phyloP scores from a whole-genome alignment of 2,888 invertebrate genomes.

The Idaea dimidiata region DNA sequence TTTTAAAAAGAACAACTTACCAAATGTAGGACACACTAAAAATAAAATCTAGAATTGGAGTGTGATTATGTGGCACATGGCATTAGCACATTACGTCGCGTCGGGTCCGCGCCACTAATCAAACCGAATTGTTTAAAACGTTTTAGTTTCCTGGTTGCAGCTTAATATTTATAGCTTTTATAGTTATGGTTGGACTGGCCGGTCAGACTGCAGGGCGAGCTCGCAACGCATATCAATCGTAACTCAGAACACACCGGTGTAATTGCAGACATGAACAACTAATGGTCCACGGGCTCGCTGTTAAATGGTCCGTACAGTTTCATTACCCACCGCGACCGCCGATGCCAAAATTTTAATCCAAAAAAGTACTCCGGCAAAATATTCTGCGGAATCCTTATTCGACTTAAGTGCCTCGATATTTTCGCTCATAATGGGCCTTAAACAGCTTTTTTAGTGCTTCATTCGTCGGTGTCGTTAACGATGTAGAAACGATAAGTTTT shows the following conservation, averaged over 20 bases:
- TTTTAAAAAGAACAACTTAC: too few species aligned
- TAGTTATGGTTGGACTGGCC: slow-evolving; percentile 16
- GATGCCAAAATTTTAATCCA: slow-evolving; percentile 66
- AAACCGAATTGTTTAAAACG: too few species aligned
- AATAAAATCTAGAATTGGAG: too few species aligned
- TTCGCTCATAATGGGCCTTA: slow-evolving; percentile 58
- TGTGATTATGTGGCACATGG: too few species aligned
- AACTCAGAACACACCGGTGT: slow-evolving; percentile 56
- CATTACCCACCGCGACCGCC: slow-evolving; percentile 58
- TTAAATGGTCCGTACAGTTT: slow-evolving; percentile 65
- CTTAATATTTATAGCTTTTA: slow-evolving; percentile 3
- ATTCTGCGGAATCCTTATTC: slow-evolving; percentile 35
- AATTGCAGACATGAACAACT: slow-evolving; percentile 65
- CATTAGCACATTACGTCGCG: too few species aligned
- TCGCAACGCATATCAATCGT: slow-evolving; percentile 43
- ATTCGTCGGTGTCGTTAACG: slow-evolving; percentile 60
- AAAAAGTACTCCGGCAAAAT: slow-evolving; percentile 43
- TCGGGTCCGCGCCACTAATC: too few species aligned
- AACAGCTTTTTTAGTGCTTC: slow-evolving; percentile 60
- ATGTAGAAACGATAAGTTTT: slow-evolving; percentile 64
- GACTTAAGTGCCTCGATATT: slow-evolving; percentile 55
- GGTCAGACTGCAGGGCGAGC: slow-evolving; percentile 13
- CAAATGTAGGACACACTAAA: too few species aligned
- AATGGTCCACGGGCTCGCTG: slow-evolving; percentile 53
- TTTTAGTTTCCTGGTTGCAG: too few species aligned